Percentiles rank a stretch among this genome's conserved stretches.
phyloP scores from a whole-genome alignment of 2,797 vertebrate species.

The Mormyrops attenuatus region DNA sequence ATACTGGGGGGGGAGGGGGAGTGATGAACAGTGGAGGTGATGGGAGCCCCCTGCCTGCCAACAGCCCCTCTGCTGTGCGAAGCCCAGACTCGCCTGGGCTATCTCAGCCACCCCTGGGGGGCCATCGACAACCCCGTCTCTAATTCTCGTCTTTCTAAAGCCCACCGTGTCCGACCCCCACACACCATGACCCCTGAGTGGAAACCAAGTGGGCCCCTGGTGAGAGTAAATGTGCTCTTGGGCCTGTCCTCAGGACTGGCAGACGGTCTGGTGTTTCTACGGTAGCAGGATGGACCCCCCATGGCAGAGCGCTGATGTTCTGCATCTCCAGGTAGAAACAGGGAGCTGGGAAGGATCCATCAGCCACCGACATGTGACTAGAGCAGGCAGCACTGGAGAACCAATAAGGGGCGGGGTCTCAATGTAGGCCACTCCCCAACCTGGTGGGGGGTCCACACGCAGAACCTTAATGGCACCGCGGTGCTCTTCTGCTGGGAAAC shows the following conservation, averaged over 20 bases:
- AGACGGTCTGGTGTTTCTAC: background rate
- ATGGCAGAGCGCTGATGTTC: background rate
- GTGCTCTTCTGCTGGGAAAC: background rate
- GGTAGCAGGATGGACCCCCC: background rate
- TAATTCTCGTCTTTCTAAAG: background rate
- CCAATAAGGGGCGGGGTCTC: background rate
- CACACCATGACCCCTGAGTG: background rate
- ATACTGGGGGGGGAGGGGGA: background rate
- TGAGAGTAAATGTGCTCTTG: background rate
- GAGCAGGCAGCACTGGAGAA: background rate
- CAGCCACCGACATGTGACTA: background rate
- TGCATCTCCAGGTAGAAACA: background rate
- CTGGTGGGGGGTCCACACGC: background rate
- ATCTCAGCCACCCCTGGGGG: background rate
- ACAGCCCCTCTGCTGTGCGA: background rate
- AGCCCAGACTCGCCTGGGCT: background rate
- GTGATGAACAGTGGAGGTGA: background rate
- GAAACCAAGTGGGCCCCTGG: background rate
- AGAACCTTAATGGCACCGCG: background rate
- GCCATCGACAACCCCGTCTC: background rate
- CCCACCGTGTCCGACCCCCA: background rate
- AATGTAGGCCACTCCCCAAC: background rate
- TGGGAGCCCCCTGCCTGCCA: background rate
- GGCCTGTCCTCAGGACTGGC: background rate
- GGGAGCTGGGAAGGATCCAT: background rate